Base-by-base conservation (phyloP, 2,888 invertebrate species). In the Spodoptera picta region DNA sequence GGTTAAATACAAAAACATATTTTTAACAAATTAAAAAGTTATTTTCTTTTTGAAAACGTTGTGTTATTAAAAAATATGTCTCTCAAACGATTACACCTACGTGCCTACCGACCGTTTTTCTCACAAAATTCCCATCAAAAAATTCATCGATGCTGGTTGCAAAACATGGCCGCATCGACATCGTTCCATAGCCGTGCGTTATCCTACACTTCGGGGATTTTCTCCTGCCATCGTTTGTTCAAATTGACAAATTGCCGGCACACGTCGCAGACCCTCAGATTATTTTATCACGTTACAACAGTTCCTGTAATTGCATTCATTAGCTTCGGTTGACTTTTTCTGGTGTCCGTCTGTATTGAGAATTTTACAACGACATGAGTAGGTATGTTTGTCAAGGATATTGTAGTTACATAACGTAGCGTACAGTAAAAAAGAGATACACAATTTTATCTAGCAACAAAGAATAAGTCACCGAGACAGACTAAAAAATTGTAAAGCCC, bases 241-340 rank as follows among this genome's bases (percentile, higher is more conserved):
- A 67, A 80, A 80, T 77, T 78, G 75, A 77, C 69, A 78, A 77
- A 75, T 67, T 67, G 61, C 60, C 61, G 61, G 55, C 77, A 65
- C 62, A 66, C 71, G 61, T 62, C 48, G 64, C 48, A 24, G 52
- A 46, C 53, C 49, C 59, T 19, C 52, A 64, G 68, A 80, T 78
- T 71, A 80, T 80, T 77, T 80, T 74, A 77, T 78, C 78, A 48
- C 52, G 72, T 78, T 80, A 77, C 71, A 69, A 27, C 66, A 66
- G 72, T 63, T 61, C 56, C 24, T 19, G 53, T 80, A 77, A 80
- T 80, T 80, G 68, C 68, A 71, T 72, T 75, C 74, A 80, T 80
- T 77, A 69, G 43, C 56, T 54, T 41, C 53, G 23, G 31, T 31
- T 23, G 10, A 49, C 43, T 65, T 75, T 60, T 60, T 63, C 23